phyloP scores from a whole-genome alignment of 2,888 invertebrate species.

The Spatulosminthurus flaviceps region DNA sequence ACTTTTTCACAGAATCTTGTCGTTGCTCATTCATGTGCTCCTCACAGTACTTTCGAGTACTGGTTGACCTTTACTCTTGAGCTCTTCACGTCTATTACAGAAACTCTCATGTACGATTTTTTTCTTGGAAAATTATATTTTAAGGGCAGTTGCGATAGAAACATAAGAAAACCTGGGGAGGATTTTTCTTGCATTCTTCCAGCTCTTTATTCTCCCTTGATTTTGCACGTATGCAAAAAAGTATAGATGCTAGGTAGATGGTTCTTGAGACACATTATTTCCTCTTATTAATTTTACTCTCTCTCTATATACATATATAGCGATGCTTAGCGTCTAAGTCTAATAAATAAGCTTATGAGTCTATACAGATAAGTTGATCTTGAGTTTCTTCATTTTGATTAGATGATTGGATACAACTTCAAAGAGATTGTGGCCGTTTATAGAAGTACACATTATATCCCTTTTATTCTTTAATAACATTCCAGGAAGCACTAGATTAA shows the following conservation, averaged over 20 bases:
- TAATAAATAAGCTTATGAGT: too few relatives aligned
- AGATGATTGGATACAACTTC: too few relatives aligned
- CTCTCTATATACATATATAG: too few relatives aligned
- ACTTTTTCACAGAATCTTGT: not conserved
- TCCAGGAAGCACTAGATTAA: not conserved
- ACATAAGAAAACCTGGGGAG: not conserved
- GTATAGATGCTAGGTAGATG: not conserved
- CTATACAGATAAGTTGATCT: too few relatives aligned
- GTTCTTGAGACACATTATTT: not conserved
- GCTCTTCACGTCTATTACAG: not conserved
- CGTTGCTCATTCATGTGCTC: not conserved
- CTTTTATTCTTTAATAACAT: not conserved
- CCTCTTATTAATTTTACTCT: too few relatives aligned
- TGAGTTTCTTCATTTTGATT: too few relatives aligned
- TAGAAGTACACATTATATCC: not conserved
- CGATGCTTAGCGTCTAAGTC: too few relatives aligned
- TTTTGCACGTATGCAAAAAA: too few relatives aligned
- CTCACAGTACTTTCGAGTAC: not conserved
- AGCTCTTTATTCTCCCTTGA: not conserved
- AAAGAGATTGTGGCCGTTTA: not conserved
- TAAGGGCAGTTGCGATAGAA: too few relatives aligned
- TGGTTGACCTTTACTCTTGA: constrained; percentile 7
- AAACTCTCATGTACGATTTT: not conserved
- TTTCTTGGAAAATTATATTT: constrained; percentile 2
- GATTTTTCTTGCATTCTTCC: not conserved